Conservation (phyloP, 1,140 invertebrate species). For the Drosophila tani region DNA sequence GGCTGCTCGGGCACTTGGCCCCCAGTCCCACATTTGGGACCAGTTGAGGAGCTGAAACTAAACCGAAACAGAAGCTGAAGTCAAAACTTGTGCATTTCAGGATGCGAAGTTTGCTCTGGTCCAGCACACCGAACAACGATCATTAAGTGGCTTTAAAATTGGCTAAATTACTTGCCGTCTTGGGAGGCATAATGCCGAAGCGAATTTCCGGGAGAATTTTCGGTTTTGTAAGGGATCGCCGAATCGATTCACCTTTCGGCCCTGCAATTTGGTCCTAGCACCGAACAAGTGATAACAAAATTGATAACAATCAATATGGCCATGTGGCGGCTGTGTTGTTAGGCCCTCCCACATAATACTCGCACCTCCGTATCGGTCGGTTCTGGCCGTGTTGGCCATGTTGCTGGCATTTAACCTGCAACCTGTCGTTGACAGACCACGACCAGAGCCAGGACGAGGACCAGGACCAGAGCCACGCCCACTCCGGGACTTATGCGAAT, state of each 20-base stretch:
- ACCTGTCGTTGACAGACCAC: conserved; percentile 76
- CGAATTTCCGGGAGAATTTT: too few species aligned
- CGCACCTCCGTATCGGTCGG: conserved; percentile 17
- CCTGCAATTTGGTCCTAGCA: conserved; percentile 27
- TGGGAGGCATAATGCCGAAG: conserved; percentile 8
- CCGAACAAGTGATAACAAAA: conserved; percentile 71
- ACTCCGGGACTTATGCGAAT: conserved; percentile 52
- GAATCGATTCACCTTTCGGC: conserved; percentile 18
- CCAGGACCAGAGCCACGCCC: conserved; percentile 44
- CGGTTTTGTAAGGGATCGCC: background rate
- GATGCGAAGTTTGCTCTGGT: conserved; percentile 11
- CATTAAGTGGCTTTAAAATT: conserved; percentile 38
- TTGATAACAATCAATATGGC: conserved; percentile 82
- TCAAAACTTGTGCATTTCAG: conserved; percentile 15
- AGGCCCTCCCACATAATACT: conserved; percentile 30
- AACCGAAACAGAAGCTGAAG: conserved; percentile 17
- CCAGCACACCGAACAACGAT: conserved; percentile 21
- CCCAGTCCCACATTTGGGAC: conserved; percentile 36
- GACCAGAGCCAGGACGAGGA: conserved; percentile 11
- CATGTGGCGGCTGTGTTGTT: conserved; percentile 60
- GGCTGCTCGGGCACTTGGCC: conserved; percentile 32
- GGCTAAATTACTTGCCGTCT: conserved; percentile 28
- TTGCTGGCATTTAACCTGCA: conserved; percentile 76
- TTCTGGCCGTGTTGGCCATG: conserved; percentile 41
- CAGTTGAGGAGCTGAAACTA: conserved; percentile 34